Evolutionary conservation across 2,797 vertebrate species (phyloP).

Genomic region (Threskiornis aethiopicus): DNA sequence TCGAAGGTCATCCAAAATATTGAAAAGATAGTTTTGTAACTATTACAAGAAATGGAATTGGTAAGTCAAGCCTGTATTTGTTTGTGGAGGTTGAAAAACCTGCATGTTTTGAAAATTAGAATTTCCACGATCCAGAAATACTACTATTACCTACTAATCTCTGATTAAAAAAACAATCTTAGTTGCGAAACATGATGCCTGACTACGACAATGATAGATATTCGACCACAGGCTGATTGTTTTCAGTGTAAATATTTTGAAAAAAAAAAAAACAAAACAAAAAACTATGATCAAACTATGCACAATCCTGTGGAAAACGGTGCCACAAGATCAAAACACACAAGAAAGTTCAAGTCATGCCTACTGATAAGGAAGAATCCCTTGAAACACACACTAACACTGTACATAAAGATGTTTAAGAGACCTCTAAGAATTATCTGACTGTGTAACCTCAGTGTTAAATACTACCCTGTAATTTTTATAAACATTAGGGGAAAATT

Average conservation of each 20-base stretch:
- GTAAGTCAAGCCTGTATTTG: not conserved
- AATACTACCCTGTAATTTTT: not conserved
- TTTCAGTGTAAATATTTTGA: not conserved
- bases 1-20: not conserved
- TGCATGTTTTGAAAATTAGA: not conserved
- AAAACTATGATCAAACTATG: not conserved
- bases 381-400: not conserved
- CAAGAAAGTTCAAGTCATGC: not conserved
- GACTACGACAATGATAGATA: not conserved
- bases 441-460: not conserved
- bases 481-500: not conserved
- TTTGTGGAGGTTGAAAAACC: not conserved
- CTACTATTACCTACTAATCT: not conserved
- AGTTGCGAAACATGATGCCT: not conserved
- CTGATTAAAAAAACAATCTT: not conserved
- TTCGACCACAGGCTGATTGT: not conserved
- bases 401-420: not conserved
- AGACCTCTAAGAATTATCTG: not conserved
- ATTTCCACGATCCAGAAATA: not conserved
- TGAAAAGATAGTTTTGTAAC: not conserved
- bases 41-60: not conserved
- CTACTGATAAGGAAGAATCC: not conserved
- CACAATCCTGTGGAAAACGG: not conserved
- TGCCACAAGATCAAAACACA: not conserved
- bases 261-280: not conserved